Conservation (phyloP, 2,888 invertebrate species). For the Parthenolecanium corni region DNA sequence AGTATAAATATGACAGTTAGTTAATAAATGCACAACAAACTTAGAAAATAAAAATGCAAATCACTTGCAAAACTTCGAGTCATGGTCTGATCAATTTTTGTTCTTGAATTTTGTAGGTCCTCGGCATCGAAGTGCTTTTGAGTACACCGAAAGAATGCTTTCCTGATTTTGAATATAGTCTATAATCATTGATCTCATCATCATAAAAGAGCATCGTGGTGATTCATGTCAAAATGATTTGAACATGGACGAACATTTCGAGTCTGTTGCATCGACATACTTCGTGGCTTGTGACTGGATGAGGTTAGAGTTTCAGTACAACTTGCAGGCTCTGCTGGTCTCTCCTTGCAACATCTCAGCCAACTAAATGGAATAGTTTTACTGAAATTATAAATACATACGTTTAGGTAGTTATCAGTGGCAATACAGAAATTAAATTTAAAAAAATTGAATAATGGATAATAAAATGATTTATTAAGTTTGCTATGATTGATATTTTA, state of each 20-base stretch:
- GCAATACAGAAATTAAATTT: background rate
- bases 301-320: slow-evolving; percentile 33
- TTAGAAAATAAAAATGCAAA: too few relatives aligned
- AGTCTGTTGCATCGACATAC: slow-evolving; percentile 29
- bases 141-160: too few relatives aligned
- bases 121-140: too few relatives aligned
- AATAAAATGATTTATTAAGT: too few relatives aligned
- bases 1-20: background rate
- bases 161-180: too few relatives aligned
- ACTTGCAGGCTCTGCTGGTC: slow-evolving; percentile 31
- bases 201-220: slow-evolving; percentile 23
- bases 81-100: too few relatives aligned
- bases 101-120: too few relatives aligned
- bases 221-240: slow-evolving; percentile 2
- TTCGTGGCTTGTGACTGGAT: slow-evolving; percentile 30
- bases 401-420: background rate
- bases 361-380: slow-evolving; percentile 32
- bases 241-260: background rate
- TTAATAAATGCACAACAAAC: too few relatives aligned
- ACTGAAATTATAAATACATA: slow-evolving; percentile 27
- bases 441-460: too few relatives aligned
- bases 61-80: too few relatives aligned
- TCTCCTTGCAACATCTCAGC: slow-evolving; percentile 31
- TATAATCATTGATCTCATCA: background rate
- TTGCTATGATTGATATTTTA: too few relatives aligned